Evolutionary conservation across 2,113 vertebrate genomes (phyloP), one percentile per base, ranked within the genome.

Genomic region (Laticauda laticaudata): DNA sequence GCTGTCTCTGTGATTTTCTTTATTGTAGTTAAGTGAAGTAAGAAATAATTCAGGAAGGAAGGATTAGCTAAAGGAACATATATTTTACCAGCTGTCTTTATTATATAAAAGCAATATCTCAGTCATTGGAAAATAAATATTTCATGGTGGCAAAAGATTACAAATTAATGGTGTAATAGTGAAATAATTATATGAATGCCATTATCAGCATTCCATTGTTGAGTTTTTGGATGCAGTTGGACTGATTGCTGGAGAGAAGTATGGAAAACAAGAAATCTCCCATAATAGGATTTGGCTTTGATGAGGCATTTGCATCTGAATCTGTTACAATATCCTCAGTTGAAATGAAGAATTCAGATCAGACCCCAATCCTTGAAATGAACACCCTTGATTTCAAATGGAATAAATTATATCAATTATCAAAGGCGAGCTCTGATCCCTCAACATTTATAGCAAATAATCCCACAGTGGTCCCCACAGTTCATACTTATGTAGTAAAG

Each of bases 81-180:
- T 95, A 95, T 97, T 95, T 97, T 97, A 92, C 59, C 92, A 95
- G 91, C 87, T 95, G 54, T 8, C 91, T 59, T 92, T 92, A 90
- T 59, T 91, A 1, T 10, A 53, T 43, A 90, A 92, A 92, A 94
- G 88, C 57, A 90, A 92, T 86, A 45, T 10, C 92, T 2, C 24
- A 94, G 75, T 94, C 61, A 59, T 53, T 90, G 93, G 59, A 93
- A 95, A 92, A 86, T 0, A 88, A 88, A 59, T 92, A 95, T 97
- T 97, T 95, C 94, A 93, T 94, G 92, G 94, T 64, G 9, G 23
- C 43, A 92, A 48, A 92, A 21, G 75, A 92, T 91, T 0, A 0
- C 69, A 91, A 81, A 88, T 94, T 91, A 93, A 95, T 95, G 93
- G 94, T 93, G 2, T 92, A 29, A 26, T 29, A 43, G 34, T 91